Base-by-base conservation (phyloP, 2,797 vertebrate genomes). In the Distichodus sexfasciatus region DNA sequence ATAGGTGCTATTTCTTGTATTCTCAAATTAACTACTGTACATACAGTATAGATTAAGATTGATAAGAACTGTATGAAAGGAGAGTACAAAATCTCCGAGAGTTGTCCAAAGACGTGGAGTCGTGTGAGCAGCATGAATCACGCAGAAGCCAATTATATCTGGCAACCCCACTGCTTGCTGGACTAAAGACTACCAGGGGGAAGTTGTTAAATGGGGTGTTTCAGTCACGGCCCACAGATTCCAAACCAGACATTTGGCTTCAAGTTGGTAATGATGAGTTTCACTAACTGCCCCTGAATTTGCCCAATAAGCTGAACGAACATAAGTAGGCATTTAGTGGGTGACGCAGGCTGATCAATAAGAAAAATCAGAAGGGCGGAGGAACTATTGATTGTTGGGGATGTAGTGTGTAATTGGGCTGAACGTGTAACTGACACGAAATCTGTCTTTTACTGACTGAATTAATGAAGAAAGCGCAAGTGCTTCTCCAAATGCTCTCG, bases 131-230 rank as follows among this genome's bases (percentile, higher is more conserved):
- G 11, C 21, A n/a, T 44, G 55, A 23, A 41, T 35, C 46, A 51
- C 40, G 26, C 53, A 57, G 26, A 40, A 58, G 54, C 28, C 43
- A 36, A 44, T 63, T 29, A 55, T 50, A 63, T 40, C 35, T 6
- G 24, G 36, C 24, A 61, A 3, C 2, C 11, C 28, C 33, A 29
- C 33, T 50, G 14, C 24, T 50, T 0, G 2, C 7, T 62, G 5
- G 0, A 51, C 21, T 62, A 15, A 48, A 63, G 60, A 26, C 26
- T 29, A 29, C 41, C 15, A 21, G 31, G 6, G 35, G 14, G 35
- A n/a, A n/a, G 17, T 19, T 12, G n/a, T 36, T 11, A 47, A 23
- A 47, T 24, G 7, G 4, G 48, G 1, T 14, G 1, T 55, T 19
- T 36, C 17, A 19, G 31, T 19, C 19, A 14, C 21, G 6, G 35